Evolutionary conservation across 2,113 vertebrate species (phyloP), one percentile per base, ranked within the genome.

Genomic region (Brachyistius frenatus): DNA sequence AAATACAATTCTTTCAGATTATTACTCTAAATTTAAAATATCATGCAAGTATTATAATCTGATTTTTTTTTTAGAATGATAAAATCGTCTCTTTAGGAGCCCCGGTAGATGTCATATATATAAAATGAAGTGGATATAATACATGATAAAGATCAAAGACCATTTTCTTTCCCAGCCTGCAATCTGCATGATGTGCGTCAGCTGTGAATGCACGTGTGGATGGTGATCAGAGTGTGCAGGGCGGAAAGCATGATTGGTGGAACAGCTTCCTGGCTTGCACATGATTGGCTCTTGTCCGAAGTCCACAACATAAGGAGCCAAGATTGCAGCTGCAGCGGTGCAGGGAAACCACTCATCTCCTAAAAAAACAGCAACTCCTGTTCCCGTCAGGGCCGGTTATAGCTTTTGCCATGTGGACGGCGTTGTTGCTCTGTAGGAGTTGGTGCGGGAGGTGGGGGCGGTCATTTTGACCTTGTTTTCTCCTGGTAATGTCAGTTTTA

Each of bases 231-330:
- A 46, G 37, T 13, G 16, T 47, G 31, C 39, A 47, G 31, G 9
- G 35, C 39, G n/a, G 30, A 37, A n/a, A 5, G 16, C 31, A 6
- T 67, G 15, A 32, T 23, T 63, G 37, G 58, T 63, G 39, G 52
- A 64, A 23, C 36, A 64, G 58, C 30, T 55, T 36, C 32, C 2
- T 23, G 9, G 14, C 16, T 30, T 13, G 15, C 9, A 53, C 13
- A 53, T 60, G 64, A 41, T 23, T 76, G 54, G 55, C 46, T 31
- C 13, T 23, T 35, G 35, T 35, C 44, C 55, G 60, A 50, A 7
- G 15, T 55, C 58, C 35, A 46, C 0, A 5, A n/a, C 47, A 54
- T 15, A 55, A n/a, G 15, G n/a, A 47, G 30, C 50, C 31, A 56
- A 64, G 49, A 54, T 13, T 33, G 30, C 52, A 23, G 60, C 53